Percentiles rank a stretch among this genome's conserved stretches.
Conservation (phyloP, 2,113 vertebrate genomes). For the Oncorhynchus masou region DNA sequence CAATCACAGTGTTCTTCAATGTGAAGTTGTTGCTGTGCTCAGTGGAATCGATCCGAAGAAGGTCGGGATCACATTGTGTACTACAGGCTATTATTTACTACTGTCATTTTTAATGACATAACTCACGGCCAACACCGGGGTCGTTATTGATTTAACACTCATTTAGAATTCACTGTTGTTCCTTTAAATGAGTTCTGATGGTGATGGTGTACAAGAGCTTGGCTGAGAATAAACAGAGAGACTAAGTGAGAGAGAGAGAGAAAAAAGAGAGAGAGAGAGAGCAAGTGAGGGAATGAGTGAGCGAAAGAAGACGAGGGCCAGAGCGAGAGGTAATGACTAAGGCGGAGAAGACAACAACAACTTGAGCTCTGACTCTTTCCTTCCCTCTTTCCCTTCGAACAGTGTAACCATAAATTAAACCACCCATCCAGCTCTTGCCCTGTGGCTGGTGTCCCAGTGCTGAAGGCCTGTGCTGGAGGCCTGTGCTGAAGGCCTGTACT, state of each 20-base stretch:
- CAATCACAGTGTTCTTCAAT: background rate
- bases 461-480: background rate
- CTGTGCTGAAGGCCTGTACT: background rate
- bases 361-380: slow-evolving; percentile 38
- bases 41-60: slow-evolving; percentile 19
- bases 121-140: slow-evolving; percentile 16
- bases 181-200: slow-evolving; percentile 17
- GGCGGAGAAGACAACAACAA: slow-evolving; percentile 21
- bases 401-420: slow-evolving; percentile 63
- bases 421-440: slow-evolving; percentile 7
- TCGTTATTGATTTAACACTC: slow-evolving; percentile 48
- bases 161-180: slow-evolving; percentile 41
- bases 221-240: slow-evolving; percentile 10
- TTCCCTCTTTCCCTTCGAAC: slow-evolving; percentile 51
- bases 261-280: slow-evolving; percentile 12
- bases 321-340: slow-evolving; percentile 27
- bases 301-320: background rate
- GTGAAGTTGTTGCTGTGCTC: slow-evolving; percentile 5
- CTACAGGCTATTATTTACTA: slow-evolving; percentile 34
- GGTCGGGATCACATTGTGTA: slow-evolving; percentile 12
- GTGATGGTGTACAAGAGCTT: slow-evolving; percentile 4
- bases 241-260: too few species aligned
- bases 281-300: background rate
- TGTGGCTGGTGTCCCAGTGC: slow-evolving; percentile 35
- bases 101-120: slow-evolving; percentile 33